Base-by-base conservation (phyloP, 1,140 invertebrate species). In the Drosophila funebris region DNA sequence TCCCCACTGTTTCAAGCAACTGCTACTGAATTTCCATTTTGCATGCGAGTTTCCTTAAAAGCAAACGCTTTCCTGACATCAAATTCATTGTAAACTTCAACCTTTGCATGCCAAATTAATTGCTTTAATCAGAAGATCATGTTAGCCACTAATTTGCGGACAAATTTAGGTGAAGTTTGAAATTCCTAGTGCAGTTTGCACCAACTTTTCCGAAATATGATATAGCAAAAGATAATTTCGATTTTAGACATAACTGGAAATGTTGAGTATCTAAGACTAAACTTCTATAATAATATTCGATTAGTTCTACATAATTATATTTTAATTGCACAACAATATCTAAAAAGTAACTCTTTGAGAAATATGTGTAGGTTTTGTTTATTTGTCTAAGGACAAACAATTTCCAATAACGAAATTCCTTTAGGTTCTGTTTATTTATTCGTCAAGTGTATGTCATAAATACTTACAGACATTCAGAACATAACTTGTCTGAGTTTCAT, bases 1-100 rank as follows among this genome's bases (percentile, higher is more conserved):
- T 90, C 70, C 43, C 54, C 66, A 74, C 60, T 72, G 73, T 68
- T 27, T 54, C 73, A 66, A 54, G 62, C 66, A 73, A 76, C 79
- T 73, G 63, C 64, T 27, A 69, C 37, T 64, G 66, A 52, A 71
- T 54, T 46, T 48, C 44, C 64, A 37, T 43, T 37, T 13, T 20
- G 64, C 57, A 52, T 52, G 24, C 8, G 5, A 50, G 4, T 50
- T 11, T 16, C 11, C 7, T 52, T 13, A 7, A 24, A 39, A 54
- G 11, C n/a, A 4, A 16, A 41, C 8, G 64, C 56, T 41, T 69
- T 50, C 41, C 24, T 52, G 46, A 53, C 41, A 16, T 3, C 41
- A 24, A 29, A 29, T 16, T 29, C 43, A 67, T 67, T 46, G 5
- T 8, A 14, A 22, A 0, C 5, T 16, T 20, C 1, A 52, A 52